Evolutionary conservation across 2,113 vertebrate genomes (phyloP).

Genomic region (Lepisosteus osseus): DNA sequence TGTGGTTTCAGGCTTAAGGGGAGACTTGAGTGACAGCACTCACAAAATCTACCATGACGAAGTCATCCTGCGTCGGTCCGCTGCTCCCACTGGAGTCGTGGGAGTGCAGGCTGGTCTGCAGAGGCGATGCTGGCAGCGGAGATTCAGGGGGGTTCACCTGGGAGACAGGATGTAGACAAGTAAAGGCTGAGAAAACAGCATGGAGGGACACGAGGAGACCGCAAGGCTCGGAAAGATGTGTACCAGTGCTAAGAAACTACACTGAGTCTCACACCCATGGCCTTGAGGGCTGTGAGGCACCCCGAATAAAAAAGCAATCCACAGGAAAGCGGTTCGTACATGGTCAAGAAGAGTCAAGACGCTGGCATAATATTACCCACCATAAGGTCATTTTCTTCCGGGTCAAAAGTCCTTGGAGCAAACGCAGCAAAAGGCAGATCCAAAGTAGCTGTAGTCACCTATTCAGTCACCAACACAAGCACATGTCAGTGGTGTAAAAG

Average conservation of each 20-base stretch:
- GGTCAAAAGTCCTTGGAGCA: constrained; percentile 82
- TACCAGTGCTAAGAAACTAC: not conserved
- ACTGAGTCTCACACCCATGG: too few species aligned
- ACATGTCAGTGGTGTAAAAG: not conserved
- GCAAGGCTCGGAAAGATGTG: not conserved
- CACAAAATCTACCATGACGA: constrained; percentile 97
- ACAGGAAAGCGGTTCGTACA: not conserved
- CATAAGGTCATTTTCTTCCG: constrained; percentile 90
- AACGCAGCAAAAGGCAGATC: constrained; percentile 96
- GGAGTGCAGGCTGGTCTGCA: constrained; percentile 88
- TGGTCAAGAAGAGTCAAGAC: too few species aligned
- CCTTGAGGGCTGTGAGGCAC: too few species aligned
- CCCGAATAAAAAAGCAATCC: too few species aligned
- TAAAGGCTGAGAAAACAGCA: too few species aligned
- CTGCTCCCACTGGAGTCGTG: constrained; percentile 82
- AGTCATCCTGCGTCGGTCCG: constrained; percentile 85
- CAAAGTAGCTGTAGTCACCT: constrained; percentile 85
- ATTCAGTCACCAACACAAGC: not conserved
- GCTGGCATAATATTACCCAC: constrained; percentile 53
- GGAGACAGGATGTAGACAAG: constrained; percentile 12
- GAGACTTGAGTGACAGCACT: constrained; percentile 40
- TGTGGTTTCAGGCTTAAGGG: too few species aligned
- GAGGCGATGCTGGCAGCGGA: constrained; percentile 77
- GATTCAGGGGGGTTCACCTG: constrained; percentile 90
- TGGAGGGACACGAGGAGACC: too few species aligned